A percentile compares a stretch with the other conserved stretches of the same genome.
These are phyloP conservation scores for Drosophila aff. DNA, from an alignment of 1,140 invertebrate genomes.

Conservation along the genomic window DNA sequence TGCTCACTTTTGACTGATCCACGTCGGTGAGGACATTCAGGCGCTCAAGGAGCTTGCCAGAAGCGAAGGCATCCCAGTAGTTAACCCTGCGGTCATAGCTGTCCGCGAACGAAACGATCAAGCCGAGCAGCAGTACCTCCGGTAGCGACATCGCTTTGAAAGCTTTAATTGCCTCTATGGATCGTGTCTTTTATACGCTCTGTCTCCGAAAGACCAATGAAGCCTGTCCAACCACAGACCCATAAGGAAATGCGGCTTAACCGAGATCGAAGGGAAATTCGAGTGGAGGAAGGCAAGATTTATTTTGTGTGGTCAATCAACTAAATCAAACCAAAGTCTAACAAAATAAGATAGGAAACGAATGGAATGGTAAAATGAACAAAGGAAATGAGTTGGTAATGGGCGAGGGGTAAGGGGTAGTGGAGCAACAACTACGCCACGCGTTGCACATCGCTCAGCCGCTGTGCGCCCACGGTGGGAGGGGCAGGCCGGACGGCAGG, in stretches of 20 bases:
- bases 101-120: constrained; percentile 11
- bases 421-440: constrained; percentile 49
- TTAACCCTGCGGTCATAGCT: constrained; percentile 61
- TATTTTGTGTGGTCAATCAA: constrained; percentile 59
- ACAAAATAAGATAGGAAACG: constrained; percentile 11
- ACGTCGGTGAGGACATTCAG: constrained; percentile 43
- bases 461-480: constrained; percentile 67
- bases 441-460: constrained; percentile 61
- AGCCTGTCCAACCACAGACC: constrained; percentile 54
- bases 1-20: not conserved
- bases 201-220: constrained; percentile 27
- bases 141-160: constrained; percentile 38
- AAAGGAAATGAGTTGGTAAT: constrained; percentile 3
- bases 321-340: constrained; percentile 56
- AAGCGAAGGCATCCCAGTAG: constrained; percentile 73
- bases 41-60: constrained; percentile 65
- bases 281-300: constrained; percentile 59
- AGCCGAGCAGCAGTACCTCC: constrained; percentile 44
- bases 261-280: constrained; percentile 48
- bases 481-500: constrained; percentile 24
- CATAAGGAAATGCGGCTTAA: constrained; percentile 54
- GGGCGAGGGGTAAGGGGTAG: not conserved
- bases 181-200: constrained; percentile 35
- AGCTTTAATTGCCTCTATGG: constrained; percentile 1
- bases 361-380: constrained; percentile 15